Conservation (phyloP, 2,113 vertebrate genomes). For the Miniopterus natalensis region DNA sequence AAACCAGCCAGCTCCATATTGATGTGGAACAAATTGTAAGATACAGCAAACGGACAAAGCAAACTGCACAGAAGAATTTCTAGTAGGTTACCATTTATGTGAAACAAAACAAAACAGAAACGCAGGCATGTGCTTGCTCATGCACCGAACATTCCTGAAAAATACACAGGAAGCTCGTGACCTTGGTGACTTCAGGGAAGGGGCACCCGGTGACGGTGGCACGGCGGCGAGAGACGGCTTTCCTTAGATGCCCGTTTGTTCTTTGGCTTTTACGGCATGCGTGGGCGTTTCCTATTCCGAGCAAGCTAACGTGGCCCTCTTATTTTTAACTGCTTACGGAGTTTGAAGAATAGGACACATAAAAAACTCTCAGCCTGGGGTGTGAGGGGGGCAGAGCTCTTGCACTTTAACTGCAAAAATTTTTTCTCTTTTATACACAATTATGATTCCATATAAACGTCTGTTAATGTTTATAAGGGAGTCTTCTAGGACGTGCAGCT, state of each 20-base stretch:
- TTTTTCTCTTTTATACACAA: constrained; percentile 3
- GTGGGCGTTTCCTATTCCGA: not conserved
- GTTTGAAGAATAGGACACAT: not conserved
- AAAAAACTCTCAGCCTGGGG: not conserved
- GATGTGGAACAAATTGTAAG: not conserved
- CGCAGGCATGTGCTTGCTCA: not conserved
- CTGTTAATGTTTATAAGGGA: not conserved
- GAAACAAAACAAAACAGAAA: not conserved
- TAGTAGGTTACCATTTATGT: not conserved
- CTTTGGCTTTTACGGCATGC: not conserved
- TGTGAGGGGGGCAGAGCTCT: not conserved
- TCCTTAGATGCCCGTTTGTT: not conserved
- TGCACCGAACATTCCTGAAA: not conserved
- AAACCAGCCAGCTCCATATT: not conserved
- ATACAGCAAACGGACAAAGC: not conserved
- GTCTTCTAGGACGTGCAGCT: not conserved
- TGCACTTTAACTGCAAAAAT: not conserved
- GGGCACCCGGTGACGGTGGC: not conserved
- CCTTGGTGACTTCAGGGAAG: not conserved
- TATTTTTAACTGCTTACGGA: not conserved
- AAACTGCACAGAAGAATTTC: not conserved
- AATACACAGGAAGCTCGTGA: not conserved
- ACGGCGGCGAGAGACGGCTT: not conserved
- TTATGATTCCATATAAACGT: not conserved
- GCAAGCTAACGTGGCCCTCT: not conserved